These are phyloP conservation scores for Rhabdomys pumilio DNA, from an alignment of 2,797 vertebrate species.

Conservation along the genomic window DNA sequence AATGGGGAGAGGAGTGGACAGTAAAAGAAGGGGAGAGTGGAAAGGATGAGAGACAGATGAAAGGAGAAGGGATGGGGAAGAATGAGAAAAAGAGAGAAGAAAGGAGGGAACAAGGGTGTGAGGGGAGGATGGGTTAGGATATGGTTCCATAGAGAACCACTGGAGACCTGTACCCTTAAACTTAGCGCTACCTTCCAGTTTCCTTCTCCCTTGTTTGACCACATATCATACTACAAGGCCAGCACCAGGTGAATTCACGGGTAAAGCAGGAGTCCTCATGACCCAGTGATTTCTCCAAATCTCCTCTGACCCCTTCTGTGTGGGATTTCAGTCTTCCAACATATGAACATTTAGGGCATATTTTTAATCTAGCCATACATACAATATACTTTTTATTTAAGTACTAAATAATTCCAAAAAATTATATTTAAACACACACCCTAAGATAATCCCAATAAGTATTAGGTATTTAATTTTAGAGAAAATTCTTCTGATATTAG, in stretches of 20 bases:
- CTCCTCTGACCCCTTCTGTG: background rate
- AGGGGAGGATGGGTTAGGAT: background rate
- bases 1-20: background rate
- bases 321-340: background rate
- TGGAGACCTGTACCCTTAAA: background rate
- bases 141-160: background rate
- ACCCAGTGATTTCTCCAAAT: background rate
- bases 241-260: background rate
- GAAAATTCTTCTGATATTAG: background rate
- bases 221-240: background rate
- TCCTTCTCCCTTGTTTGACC: too few relatives aligned
- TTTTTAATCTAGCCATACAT: background rate
- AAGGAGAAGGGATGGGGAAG: background rate
- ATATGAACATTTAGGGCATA: background rate
- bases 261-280: background rate
- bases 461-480: background rate
- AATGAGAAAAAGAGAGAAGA: background rate
- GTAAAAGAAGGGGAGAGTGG: background rate
- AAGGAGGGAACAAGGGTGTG: fast-evolving
- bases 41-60: fast-evolving
- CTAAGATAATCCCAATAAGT: background rate
- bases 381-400: background rate
- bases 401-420: background rate
- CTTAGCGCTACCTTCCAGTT: background rate
- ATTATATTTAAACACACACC: background rate